Percentiles rank a stretch among this genome's conserved stretches.
phyloP scores from a whole-genome alignment of 2,797 vertebrate species.

The Poeciliopsis gracilis region DNA sequence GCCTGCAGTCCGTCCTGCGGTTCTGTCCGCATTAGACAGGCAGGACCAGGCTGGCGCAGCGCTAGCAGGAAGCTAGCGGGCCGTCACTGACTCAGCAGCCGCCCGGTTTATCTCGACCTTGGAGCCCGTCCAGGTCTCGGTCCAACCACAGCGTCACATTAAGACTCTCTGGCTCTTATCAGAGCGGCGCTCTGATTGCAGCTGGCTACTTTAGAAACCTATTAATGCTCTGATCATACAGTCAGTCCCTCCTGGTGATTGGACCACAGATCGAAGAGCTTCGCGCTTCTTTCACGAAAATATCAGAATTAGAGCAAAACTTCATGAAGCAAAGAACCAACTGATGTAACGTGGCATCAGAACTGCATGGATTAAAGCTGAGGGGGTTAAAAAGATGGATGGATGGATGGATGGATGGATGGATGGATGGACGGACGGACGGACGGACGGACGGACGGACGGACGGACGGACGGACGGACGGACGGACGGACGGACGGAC shows the following conservation, averaged over 20 bases:
- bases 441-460: too few relatives aligned
- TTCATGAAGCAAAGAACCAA: not conserved
- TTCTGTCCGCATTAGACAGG: slow-evolving; percentile 15
- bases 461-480: too few relatives aligned
- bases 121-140: slow-evolving; percentile 42
- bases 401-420: too few relatives aligned
- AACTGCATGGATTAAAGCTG: too few relatives aligned
- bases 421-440: too few relatives aligned
- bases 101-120: slow-evolving; percentile 45
- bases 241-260: not conserved
- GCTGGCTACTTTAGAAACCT: not conserved
- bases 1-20: not conserved
- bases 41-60: slow-evolving; percentile 29
- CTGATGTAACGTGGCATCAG: not conserved
- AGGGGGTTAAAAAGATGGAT: too few relatives aligned
- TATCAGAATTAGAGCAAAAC: not conserved
- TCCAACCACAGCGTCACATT: slow-evolving; percentile 33
- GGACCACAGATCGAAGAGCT: not conserved
- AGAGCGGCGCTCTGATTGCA: not conserved
- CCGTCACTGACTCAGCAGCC: slow-evolving; percentile 64
- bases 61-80: slow-evolving; percentile 25
- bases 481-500: too few relatives aligned
- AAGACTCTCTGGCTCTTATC: slow-evolving; percentile 22
- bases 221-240: not conserved
- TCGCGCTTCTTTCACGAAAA: not conserved